Base-by-base conservation (phyloP, 2,797 vertebrate genomes). In the Crocodylus rhombifer region DNA sequence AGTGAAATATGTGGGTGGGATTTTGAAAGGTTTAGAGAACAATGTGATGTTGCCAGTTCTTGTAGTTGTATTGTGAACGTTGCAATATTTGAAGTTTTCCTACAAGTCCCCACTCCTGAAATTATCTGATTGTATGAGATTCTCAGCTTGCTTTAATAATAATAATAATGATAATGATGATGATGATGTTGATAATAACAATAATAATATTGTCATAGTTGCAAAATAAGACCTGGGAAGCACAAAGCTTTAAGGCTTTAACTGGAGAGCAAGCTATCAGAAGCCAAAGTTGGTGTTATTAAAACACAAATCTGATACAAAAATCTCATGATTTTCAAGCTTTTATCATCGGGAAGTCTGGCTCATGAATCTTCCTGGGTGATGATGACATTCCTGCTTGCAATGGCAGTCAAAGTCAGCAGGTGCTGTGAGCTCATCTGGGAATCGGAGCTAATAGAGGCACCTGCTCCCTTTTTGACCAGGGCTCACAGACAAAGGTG, bases 311-410 rank as follows among this genome's bases (percentile, higher is more conserved):
- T 71, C n/a, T 81, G 10, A 51, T 51, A 51, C 42, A 79, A 73
- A 71, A 87, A 60, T 88, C 58, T 91, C 65, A 57, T 28, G 77
- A 62, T 84, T 95, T 95, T 89, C 69, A 89, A 81, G 90, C 1
- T 0, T 51, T 36, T 36, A 51, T 8, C 30, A 69, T 65, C 86
- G 78, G n/a, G 94, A 91, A 30, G 30, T 36, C 79, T 76, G 81
- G 86, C 26, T 96, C 83, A 76, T 82, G 90, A 55, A 88, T 94
- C 93, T 91, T 88, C 58, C 17, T 84, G 73, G 81, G 77, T 92
- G 92, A 80, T 82, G 64, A 55, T 89, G 90, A 28, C 74, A 91
- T 63, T 67, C 87, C 57, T 86, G 58, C 60, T 30, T 58, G 17
- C 10, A 55, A 28, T 62, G 30, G 17, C 80, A 51, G 58, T 69